These are phyloP conservation scores for Leptobrachium leishanense DNA, from an alignment of 2,113 vertebrate genomes.

Conservation along the genomic window DNA sequence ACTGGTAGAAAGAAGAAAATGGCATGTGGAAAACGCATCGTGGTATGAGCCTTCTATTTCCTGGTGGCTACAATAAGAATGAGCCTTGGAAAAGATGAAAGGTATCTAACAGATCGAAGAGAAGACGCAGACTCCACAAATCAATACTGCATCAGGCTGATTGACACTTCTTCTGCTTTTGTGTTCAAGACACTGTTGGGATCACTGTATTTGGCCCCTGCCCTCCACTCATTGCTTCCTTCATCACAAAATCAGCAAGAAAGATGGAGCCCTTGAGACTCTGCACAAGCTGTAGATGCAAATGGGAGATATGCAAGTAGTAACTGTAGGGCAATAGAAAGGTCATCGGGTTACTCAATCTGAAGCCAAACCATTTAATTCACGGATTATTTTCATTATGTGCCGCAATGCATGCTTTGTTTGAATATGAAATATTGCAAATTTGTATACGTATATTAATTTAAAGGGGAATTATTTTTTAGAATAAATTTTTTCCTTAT, in stretches of 20 bases:
- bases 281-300: background rate
- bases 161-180: constrained; percentile 38
- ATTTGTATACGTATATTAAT: no score
- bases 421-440: no score
- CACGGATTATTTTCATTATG: background rate
- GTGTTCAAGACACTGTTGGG: constrained; percentile 25
- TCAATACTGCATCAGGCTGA: constrained; percentile 40
- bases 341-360: constrained; percentile 31
- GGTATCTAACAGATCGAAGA: constrained; percentile 24
- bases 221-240: constrained; percentile 18
- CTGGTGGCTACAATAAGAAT: constrained; percentile 31
- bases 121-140: constrained; percentile 26
- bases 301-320: constrained; percentile 4
- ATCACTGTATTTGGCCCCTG: constrained; percentile 4
- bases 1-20: background rate
- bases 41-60: constrained; percentile 5
- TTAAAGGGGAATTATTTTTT: no score
- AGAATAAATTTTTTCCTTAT: no score
- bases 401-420: no score
- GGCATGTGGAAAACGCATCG: background rate
- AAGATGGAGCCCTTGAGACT: constrained; percentile 12
- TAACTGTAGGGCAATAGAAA: background rate
- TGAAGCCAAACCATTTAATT: constrained; percentile 24
- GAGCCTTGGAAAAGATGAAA: constrained; percentile 24
- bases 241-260: constrained; percentile 8